Evolutionary conservation across 2,113 vertebrate genomes (phyloP).

Genomic region (Ibidorhyncha struthersii): DNA sequence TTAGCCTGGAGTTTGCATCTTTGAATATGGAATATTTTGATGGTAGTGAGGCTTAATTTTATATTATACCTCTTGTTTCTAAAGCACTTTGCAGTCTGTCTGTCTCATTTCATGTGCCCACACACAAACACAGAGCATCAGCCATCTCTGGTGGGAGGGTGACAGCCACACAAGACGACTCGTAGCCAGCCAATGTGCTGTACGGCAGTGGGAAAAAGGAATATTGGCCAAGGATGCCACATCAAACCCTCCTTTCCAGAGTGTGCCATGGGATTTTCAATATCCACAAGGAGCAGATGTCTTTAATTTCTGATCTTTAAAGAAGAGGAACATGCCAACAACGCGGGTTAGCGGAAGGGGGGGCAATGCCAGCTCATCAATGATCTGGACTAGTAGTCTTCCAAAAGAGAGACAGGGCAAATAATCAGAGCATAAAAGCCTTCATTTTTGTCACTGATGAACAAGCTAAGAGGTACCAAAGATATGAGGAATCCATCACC

Average conservation of each 20-base stretch:
- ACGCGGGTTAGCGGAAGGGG: neutral
- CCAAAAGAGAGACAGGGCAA: neutral
- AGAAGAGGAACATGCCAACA: neutral
- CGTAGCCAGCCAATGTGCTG: neutral
- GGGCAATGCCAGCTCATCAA: neutral
- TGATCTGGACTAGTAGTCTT: neutral
- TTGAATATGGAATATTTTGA: neutral
- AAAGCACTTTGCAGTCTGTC: neutral
- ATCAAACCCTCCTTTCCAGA: neutral
- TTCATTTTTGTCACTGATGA: neutral
- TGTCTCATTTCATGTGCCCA: neutral
- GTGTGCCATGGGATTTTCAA: neutral
- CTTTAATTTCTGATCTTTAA: neutral
- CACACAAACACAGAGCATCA: neutral
- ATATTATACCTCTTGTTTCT: neutral
- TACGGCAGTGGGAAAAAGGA: neutral
- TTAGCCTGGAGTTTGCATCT: neutral
- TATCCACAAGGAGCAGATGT: neutral
- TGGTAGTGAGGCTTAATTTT: neutral
- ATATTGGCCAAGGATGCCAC: neutral
- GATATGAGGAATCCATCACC: neutral
- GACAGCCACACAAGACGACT: slow-evolving; percentile 1
- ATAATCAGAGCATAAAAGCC: neutral
- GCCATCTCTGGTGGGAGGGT: neutral
- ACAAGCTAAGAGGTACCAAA: neutral